Base-by-base conservation (phyloP, 2,888 invertebrate genomes). In the Chrysolina americana region DNA sequence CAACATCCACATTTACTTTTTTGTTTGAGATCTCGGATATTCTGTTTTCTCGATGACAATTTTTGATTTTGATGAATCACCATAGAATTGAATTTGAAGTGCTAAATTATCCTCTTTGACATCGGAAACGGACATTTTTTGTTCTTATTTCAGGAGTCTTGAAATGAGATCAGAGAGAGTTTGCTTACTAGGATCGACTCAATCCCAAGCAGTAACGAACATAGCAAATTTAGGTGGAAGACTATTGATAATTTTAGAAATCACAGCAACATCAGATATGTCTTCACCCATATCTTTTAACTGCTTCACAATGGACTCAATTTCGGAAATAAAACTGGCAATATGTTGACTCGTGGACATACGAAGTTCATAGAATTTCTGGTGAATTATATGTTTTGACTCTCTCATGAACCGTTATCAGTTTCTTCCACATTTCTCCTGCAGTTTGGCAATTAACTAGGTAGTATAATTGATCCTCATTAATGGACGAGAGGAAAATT, bases 361-460 rank as follows among this genome's bases (percentile, higher is more conserved):
- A 56, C 41, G 21, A 2, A 41, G 64, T 64, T 64, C 21, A 68
- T 74, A 75, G 44, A 74, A 79, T 41, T 56, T 56, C 70, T 73
- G 74, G 70, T 70, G 86, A 2, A 86, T 19, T 50, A 79, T 23
- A 44, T 83, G 82, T 23, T 80, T 78, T 6, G 80, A 80, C 0
- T 80, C 70, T 41, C 71, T 84, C 83, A 68, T 79, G 85, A 0
- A 84, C 76, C 8, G 68, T 68, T 0, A 76, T 56, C 0, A 85
- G 73, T 70, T 81, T 82, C 4, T 76, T 62, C 83, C 83, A 85
- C 83, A 85, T 85, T 17, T 80, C 78, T 10, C 79, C 70, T 8
- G 83, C 74, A 8, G 78, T 71, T 23, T 76, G 53, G 64, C 83
- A 83, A 41, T 76, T 23, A 17, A 44, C 4, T 15, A 11, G n/a